Percentiles rank a stretch among this genome's conserved stretches.
Evolutionary conservation across 2,113 vertebrate genomes (phyloP).

Genomic region (Conger conger): DNA sequence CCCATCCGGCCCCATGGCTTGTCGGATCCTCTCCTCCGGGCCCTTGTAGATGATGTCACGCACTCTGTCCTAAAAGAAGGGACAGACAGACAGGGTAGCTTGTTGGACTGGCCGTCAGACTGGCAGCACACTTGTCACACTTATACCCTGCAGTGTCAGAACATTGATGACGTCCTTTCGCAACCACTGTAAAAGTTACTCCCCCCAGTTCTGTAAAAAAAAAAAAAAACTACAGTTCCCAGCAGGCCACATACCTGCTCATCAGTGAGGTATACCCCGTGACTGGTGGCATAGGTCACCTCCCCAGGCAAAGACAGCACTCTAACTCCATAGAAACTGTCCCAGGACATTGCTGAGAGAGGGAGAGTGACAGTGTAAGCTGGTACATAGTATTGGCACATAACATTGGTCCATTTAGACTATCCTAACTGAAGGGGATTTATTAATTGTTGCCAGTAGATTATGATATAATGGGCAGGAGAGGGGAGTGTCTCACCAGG

Average conservation of each 20-base stretch:
- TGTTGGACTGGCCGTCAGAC: background rate
- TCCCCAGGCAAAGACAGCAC: conserved; percentile 83
- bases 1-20: conserved; percentile 69
- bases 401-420: background rate
- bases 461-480: background rate
- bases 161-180: background rate
- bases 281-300: conserved; percentile 74
- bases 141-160: background rate
- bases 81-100: background rate
- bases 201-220: background rate
- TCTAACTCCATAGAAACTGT: conserved; percentile 76
- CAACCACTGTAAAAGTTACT: background rate
- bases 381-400: background rate
- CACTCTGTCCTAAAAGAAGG: conserved; percentile 69
- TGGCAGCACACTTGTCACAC: background rate
- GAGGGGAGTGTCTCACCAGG: conserved; percentile 63
- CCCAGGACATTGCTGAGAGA: conserved; percentile 77
- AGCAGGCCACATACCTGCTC: conserved; percentile 63
- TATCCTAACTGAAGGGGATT: background rate
- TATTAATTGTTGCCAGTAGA: background rate
- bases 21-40: conserved; percentile 68
- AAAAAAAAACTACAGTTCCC: background rate
- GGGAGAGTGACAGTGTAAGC: background rate
- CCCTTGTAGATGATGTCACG: conserved; percentile 84
- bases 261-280: conserved; percentile 82